Evolutionary conservation across 2,113 vertebrate species (phyloP).

Genomic region (Megaceryle torquata): DNA sequence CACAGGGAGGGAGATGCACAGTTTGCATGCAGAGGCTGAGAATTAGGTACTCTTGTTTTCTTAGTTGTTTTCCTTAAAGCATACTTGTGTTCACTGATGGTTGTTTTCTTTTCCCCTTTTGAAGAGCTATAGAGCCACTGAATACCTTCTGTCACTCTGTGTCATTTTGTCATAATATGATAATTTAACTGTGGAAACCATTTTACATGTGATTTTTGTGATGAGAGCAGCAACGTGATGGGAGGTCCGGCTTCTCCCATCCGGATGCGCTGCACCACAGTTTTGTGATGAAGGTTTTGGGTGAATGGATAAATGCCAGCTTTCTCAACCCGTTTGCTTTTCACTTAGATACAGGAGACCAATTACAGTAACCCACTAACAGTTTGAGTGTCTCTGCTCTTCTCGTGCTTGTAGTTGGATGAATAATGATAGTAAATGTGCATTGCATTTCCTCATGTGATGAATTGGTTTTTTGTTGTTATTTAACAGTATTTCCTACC

Average conservation of each 20-base stretch:
- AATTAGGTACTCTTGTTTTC: background rate
- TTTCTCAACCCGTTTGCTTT: conserved; percentile 13
- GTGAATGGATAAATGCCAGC: background rate
- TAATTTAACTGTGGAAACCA: conserved; percentile 5
- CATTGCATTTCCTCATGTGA: background rate
- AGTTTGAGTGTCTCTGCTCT: background rate
- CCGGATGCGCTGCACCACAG: background rate
- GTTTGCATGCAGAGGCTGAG: background rate
- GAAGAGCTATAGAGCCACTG: conserved; percentile 6
- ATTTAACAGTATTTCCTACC: background rate
- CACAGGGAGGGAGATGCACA: background rate
- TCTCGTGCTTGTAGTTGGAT: background rate
- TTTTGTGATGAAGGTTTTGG: conserved; percentile 14
- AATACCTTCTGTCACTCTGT: background rate
- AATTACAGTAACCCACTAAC: conserved; percentile 1
- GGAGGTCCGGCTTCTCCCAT: background rate
- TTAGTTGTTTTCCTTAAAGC: background rate
- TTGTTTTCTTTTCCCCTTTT: background rate
- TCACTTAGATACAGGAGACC: background rate
- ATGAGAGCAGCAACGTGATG: background rate
- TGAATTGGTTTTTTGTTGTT: background rate
- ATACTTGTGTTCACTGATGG: background rate
- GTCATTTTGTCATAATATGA: conserved; percentile 16
- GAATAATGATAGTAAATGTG: background rate
- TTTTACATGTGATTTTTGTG: conserved; percentile 8